Percentiles rank a stretch among this genome's conserved stretches.
Conservation (phyloP, 2,888 invertebrate genomes). For the Sussaba pulchella region DNA sequence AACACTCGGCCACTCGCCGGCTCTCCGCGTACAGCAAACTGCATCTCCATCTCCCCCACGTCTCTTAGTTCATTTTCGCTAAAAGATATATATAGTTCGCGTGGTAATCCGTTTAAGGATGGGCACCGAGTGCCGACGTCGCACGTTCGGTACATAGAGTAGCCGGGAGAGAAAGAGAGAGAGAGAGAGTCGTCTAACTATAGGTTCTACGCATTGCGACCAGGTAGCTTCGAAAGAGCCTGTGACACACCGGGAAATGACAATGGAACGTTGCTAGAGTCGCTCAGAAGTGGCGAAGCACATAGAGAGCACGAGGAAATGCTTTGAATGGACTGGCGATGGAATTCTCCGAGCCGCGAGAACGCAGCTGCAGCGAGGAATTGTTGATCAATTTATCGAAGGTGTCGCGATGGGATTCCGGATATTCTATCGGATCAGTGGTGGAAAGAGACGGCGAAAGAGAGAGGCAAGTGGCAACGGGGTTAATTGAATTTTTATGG, state of each 20-base stretch:
- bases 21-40: not conserved
- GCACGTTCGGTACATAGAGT: conserved; percentile 14
- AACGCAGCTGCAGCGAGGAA: not conserved
- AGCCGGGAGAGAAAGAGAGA: conserved; percentile 17
- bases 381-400: conserved; percentile 54
- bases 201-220: not conserved
- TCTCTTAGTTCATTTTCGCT: conserved; percentile 60
- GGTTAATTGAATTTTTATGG: conserved; percentile 33
- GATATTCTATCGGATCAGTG: conserved; percentile 35
- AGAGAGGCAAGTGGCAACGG: not conserved
- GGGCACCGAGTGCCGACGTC: conserved; percentile 35
- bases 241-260: conserved; percentile 28
- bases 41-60: conserved; percentile 30
- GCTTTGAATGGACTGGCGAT: not conserved
- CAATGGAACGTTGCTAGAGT: conserved; percentile 17
- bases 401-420: conserved; percentile 43
- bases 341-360: not conserved
- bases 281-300: conserved; percentile 24
- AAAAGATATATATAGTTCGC: conserved; percentile 62
- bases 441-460: too few relatives aligned
- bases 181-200: conserved; percentile 13
- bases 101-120: conserved; percentile 65
- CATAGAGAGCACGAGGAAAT: conserved; percentile 18
- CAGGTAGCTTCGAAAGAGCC: conserved; percentile 18
- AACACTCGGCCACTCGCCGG: conserved; percentile 46